phyloP scores from a whole-genome alignment of 2,113 vertebrate genomes.

The Seriola aureovittata region DNA sequence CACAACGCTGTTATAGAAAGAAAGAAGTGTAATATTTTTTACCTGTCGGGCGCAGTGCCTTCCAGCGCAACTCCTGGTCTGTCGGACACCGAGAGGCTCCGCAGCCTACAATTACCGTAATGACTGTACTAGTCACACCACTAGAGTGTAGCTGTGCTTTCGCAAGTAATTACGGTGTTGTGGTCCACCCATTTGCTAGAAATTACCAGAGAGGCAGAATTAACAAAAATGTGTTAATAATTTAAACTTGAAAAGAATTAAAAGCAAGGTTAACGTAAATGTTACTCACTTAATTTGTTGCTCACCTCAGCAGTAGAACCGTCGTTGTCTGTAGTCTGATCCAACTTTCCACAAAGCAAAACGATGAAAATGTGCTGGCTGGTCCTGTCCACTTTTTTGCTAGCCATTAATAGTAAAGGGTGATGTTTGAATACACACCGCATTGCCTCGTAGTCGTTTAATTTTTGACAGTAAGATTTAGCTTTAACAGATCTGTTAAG shows the following conservation, averaged over 20 bases:
- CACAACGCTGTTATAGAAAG: neutral
- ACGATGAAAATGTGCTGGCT: neutral
- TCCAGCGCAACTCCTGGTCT: slow-evolving; percentile 76
- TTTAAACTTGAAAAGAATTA: neutral
- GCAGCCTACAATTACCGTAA: slow-evolving; percentile 81
- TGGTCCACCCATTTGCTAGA: neutral
- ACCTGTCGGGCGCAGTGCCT: slow-evolving; percentile 83
- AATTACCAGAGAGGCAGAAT: neutral
- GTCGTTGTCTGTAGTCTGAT: neutral
- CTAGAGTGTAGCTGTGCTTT: neutral
- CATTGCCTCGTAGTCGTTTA: no score
- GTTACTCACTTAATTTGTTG: neutral
- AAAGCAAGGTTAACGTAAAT: neutral
- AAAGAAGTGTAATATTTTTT: slow-evolving; percentile 53
- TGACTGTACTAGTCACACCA: slow-evolving; percentile 22
- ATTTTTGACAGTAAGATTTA: no score
- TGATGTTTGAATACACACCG: no score
- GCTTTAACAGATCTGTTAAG: no score
- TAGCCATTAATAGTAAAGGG: no score
- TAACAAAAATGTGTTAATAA: neutral
- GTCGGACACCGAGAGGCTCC: slow-evolving; percentile 61
- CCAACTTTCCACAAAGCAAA: neutral
- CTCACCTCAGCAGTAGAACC: no score
- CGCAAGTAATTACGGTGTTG: slow-evolving; percentile 50
- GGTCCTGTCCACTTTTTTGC: neutral